phyloP scores from a whole-genome alignment of 2,888 invertebrate species.

The Ennomos quercinarius region DNA sequence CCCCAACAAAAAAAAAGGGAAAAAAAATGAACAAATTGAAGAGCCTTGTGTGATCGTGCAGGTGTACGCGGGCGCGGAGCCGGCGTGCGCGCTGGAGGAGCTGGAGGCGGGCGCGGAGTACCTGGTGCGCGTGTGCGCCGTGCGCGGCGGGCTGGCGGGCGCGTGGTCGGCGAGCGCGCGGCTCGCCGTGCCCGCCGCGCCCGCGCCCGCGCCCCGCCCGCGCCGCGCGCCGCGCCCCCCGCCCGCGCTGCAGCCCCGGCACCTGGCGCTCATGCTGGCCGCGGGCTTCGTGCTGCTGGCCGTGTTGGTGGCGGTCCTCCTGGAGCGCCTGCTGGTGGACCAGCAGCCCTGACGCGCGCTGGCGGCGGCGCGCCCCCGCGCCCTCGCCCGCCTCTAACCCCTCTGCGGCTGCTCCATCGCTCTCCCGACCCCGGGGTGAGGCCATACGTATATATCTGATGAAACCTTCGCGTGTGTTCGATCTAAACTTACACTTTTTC shows the following conservation, averaged over 20 bases:
- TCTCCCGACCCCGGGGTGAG: background rate
- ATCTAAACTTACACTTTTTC: conserved; percentile 64
- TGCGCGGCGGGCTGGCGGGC: conserved; percentile 89
- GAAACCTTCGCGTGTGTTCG: conserved; percentile 48
- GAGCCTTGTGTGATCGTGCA: conserved; percentile 51
- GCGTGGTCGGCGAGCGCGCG: conserved; percentile 89
- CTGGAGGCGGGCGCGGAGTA: conserved; percentile 92
- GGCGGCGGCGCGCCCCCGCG: conserved; percentile 67
- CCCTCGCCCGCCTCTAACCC: conserved; percentile 65
- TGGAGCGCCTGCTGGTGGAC: conserved; percentile 82
- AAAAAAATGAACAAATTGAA: too few relatives aligned
- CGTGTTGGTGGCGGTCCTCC: conserved; percentile 86
- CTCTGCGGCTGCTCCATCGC: too few relatives aligned
- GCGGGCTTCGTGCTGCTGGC: conserved; percentile 86
- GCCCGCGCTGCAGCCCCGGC: conserved; percentile 64
- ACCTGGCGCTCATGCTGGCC: conserved; percentile 87
- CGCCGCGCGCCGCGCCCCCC: conserved; percentile 83
- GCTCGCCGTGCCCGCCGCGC: conserved; percentile 73
- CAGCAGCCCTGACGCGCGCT: conserved; percentile 79
- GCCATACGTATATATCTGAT: conserved; percentile 54
- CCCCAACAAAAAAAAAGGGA: too few relatives aligned
- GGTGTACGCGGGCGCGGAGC: conserved; percentile 88
- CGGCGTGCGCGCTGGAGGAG: conserved; percentile 87
- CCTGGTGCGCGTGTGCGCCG: conserved; percentile 91
- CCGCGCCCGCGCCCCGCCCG: conserved; percentile 82